Base-by-base conservation (phyloP, 2,888 invertebrate species). In the Adelognathus sp. region DNA sequence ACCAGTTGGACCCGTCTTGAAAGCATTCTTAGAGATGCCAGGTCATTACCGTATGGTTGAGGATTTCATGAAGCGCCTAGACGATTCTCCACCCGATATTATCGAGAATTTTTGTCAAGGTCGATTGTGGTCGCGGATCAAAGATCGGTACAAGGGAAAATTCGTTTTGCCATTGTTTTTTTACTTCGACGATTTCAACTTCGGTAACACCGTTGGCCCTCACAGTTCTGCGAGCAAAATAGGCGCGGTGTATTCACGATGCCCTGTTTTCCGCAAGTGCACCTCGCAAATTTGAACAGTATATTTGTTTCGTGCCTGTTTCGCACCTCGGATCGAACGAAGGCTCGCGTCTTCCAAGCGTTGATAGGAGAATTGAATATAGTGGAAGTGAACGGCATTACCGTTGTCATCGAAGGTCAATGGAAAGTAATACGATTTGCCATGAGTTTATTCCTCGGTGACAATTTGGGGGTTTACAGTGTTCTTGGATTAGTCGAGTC, bases 391-490 rank as follows among this genome's bases (percentile, higher is more conserved):
- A 33, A 56, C 7, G 56, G 56, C 14, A 56, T 31, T 5, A 56
- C 31, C 31, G 16, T 46, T 21, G 16, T 21, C 3, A 16, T 46
- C 16, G 18, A 21, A 21, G 50, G 46, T 5, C 18, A 29, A 24
- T 27, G 14, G 3, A n/a, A 27, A 41, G 41, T 5, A 27, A 56
- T 50, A 58, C 67, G 70, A 41, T 81, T 78, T 70, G 73, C 73
- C 18, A 29, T 79, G 21, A 50, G 58, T 44, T 52, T 58, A 21
- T 60, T 83, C 44, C 18, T 80, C 11, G 82, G 79, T 7, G 82
- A 84, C 24, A 82, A 84, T 64, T 56, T 81, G 36, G 81, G 79
- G 3, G 60, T 82, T 4, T 80, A 82, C 54, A 36, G 66, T 27
- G 33, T 82, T 9, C 36, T 60, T 1, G 81, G 81, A 14, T 77